phyloP scores from a whole-genome alignment of 2,888 invertebrate species.

The Uropetala carovei region DNA sequence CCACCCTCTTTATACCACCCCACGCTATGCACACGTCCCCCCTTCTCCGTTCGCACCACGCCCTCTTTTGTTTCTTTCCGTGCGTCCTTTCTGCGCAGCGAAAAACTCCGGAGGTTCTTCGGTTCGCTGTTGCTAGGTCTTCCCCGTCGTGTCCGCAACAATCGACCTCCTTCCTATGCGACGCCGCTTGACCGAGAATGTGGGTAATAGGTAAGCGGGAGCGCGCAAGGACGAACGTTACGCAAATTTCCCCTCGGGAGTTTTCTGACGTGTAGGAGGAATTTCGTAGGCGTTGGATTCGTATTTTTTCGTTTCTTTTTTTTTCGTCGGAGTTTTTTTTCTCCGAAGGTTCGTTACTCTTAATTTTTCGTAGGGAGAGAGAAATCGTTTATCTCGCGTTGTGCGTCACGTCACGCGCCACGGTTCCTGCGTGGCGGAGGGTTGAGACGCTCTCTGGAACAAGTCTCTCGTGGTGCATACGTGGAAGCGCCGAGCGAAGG shows the following conservation, averaged over 20 bases:
- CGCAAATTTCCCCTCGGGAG: too few relatives aligned
- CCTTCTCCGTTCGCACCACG: background rate
- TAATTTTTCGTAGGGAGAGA: too few relatives aligned
- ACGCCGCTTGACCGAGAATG: too few relatives aligned
- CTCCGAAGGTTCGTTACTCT: background rate
- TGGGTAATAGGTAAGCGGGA: too few relatives aligned
- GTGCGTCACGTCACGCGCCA: slow-evolving; percentile 13
- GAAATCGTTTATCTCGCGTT: background rate
- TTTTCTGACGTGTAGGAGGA: too few relatives aligned
- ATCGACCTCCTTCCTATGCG: background rate
- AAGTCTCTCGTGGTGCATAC: too few relatives aligned
- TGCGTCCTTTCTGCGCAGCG: slow-evolving; percentile 44
- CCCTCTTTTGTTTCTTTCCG: background rate
- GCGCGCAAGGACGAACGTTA: too few relatives aligned
- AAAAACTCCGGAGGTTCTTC: background rate
- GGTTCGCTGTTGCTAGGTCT: slow-evolving; percentile 49
- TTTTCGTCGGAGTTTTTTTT: background rate
- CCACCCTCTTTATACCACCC: background rate
- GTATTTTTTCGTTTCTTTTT: background rate
- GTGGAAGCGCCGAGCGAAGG: too few relatives aligned
- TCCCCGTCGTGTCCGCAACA: background rate
- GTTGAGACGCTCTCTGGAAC: too few relatives aligned
- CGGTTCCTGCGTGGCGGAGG: background rate
- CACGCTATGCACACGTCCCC: background rate
- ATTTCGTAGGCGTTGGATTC: background rate